Percentiles rank a stretch among this genome's conserved stretches.
These are phyloP conservation scores for Caradrina clavipalpis DNA, from an alignment of 2,888 invertebrate species.

Conservation along the genomic window DNA sequence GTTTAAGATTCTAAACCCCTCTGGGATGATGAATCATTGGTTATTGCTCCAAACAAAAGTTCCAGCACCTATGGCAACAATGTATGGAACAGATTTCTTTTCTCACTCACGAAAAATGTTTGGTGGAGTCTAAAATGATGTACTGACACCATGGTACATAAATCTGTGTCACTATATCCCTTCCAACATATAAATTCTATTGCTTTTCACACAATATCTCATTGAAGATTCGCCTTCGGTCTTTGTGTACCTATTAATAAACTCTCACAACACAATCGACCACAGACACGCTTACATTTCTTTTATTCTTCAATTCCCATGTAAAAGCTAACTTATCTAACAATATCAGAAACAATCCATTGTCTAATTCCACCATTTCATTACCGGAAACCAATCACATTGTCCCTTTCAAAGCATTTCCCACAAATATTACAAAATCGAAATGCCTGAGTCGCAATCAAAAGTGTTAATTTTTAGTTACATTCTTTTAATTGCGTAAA, in stretches of 20 bases:
- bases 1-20: too few species aligned
- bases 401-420: conserved; percentile 43
- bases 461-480: conserved; percentile 65
- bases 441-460: conserved; percentile 41
- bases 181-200: background rate
- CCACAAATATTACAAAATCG: conserved; percentile 51
- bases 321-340: conserved; percentile 41
- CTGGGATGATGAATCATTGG: too few species aligned
- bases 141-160: too few species aligned
- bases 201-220: background rate
- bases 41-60: too few species aligned
- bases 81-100: too few species aligned
- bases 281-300: conserved; percentile 21
- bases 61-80: too few species aligned
- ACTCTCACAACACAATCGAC: conserved; percentile 26
- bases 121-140: too few species aligned
- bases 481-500: conserved; percentile 68
- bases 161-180: too few species aligned
- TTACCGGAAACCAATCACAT: conserved; percentile 50
- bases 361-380: conserved; percentile 43
- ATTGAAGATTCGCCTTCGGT: conserved; percentile 8
- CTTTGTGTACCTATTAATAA: background rate
- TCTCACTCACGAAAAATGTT: too few species aligned
- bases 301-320: conserved; percentile 40
- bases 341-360: conserved; percentile 50